These are phyloP conservation scores for Crocuta crocuta DNA, from an alignment of 2,113 vertebrate species.

Conservation along the genomic window DNA sequence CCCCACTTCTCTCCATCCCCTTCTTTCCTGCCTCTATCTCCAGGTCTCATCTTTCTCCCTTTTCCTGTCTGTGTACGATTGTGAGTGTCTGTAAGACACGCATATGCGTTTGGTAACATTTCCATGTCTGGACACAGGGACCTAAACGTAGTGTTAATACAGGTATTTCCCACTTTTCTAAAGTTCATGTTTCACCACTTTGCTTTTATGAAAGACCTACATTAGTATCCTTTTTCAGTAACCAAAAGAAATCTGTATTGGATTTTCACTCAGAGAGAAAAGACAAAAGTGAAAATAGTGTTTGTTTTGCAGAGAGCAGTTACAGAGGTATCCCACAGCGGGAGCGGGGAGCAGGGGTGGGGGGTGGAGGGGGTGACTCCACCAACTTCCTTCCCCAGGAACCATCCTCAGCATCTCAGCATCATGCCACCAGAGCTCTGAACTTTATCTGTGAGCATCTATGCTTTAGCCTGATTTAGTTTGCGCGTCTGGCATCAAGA, in stretches of 20 bases:
- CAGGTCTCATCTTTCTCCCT: background rate
- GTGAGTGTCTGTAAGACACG: background rate
- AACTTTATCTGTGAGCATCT: background rate
- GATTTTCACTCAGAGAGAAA: background rate
- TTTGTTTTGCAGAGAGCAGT: background rate
- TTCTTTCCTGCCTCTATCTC: background rate
- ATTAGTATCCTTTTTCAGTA: background rate
- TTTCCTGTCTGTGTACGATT: background rate
- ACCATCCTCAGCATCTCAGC: background rate
- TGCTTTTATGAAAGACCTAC: background rate
- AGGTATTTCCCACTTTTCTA: background rate
- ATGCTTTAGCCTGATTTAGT: background rate
- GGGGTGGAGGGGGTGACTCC: background rate
- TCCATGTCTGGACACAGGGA: background rate
- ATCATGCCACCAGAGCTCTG: background rate
- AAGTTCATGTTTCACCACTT: background rate
- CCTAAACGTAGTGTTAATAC: background rate
- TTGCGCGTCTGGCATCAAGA: background rate
- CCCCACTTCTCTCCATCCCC: background rate
- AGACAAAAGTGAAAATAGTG: background rate
- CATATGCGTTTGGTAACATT: background rate
- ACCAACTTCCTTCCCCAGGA: background rate
- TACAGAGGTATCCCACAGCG: background rate
- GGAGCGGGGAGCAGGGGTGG: background rate
- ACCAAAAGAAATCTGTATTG: background rate